Evolutionary conservation across 2,113 vertebrate genomes (phyloP), one percentile per base, ranked within the genome.

Genomic region (Rostratula benghalensis): DNA sequence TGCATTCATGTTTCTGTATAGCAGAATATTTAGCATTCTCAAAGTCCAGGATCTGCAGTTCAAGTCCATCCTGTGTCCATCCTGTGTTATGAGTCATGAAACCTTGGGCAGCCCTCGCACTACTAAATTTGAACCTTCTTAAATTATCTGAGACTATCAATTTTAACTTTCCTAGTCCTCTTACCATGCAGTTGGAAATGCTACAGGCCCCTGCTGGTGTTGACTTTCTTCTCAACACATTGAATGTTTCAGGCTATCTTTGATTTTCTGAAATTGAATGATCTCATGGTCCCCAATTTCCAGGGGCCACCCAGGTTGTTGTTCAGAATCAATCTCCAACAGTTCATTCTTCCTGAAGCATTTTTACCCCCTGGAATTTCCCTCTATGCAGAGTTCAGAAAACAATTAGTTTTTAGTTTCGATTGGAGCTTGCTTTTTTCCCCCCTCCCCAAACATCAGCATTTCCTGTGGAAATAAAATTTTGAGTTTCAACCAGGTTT

Each of bases 291-390:
- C 77, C 86, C 48, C 30, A 48, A 1, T 82, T 95, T 91, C 73
- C 74, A 91, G 43, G 19, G 95, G 77, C 96, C 95, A 96, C 96
- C 89, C 86, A 95, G 39, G 16, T 51, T 76, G 91, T 60, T 89
- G 7, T 23, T 94, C 35, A 87, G 43, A 91, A 75, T 78, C 73
- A 53, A 5, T 41, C 37, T 89, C 77, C 48, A 68, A 22, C 16
- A 71, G 31, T 89, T 95, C 57, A 45, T 93, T 91, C 69, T 84
- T 93, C 70, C 30, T 82, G 74, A 84, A 68, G 65, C 48, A 45
- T 87, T 91, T 87, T 89, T 89, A 64, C 48, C 50, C 73, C 75
- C 48, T 91, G 57, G 77, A 87, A 64, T 64, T 21, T 91, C 27
- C 14, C 11, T 45, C 10, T 73, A 71, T 23, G 37, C 7, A 68